Conservation (phyloP, 1,140 invertebrate species). For the Pseudomyrmex cubaensis region DNA sequence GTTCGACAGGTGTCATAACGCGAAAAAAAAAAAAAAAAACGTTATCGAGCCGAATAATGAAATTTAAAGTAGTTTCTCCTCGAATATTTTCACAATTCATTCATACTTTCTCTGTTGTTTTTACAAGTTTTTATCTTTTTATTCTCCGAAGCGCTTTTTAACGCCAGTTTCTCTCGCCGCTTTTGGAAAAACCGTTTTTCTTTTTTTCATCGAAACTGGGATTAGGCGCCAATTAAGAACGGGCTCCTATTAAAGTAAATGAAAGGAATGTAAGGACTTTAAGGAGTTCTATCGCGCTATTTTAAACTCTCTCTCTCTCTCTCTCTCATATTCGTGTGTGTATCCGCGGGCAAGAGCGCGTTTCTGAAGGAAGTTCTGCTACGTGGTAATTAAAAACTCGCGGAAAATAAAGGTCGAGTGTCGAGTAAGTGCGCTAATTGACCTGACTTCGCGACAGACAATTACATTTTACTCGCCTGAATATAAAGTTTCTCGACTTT, state of each 20-base stretch:
- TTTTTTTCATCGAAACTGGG: neutral
- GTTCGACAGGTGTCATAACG: too few relatives aligned
- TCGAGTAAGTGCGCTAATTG: constrained; percentile 43
- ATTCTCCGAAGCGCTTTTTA: neutral
- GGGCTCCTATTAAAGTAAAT: neutral
- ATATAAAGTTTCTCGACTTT: constrained; percentile 37
- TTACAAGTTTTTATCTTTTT: neutral
- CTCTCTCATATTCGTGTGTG: constrained; percentile 5
- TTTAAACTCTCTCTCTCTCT: constrained; percentile 21
- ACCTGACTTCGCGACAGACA: constrained; percentile 29
- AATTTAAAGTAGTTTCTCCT: too few relatives aligned
- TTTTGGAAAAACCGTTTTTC: neutral
- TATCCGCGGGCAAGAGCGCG: neutral
- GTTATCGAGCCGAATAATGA: too few relatives aligned
- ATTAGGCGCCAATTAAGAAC: neutral
- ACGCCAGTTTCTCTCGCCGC: neutral
- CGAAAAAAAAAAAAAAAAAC: too few relatives aligned
- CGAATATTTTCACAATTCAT: neutral
- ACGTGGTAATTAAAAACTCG: constrained; percentile 48
- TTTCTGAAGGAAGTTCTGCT: constrained; percentile 8
- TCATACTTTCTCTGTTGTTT: neutral
- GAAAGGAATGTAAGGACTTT: neutral
- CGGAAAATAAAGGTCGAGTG: constrained; percentile 49
- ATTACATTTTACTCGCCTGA: constrained; percentile 17
- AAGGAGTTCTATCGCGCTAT: neutral